A percentile compares a stretch with the other conserved stretches of the same genome.
Evolutionary conservation across 2,797 vertebrate genomes (phyloP).

Genomic region (Perodicticus potto): DNA sequence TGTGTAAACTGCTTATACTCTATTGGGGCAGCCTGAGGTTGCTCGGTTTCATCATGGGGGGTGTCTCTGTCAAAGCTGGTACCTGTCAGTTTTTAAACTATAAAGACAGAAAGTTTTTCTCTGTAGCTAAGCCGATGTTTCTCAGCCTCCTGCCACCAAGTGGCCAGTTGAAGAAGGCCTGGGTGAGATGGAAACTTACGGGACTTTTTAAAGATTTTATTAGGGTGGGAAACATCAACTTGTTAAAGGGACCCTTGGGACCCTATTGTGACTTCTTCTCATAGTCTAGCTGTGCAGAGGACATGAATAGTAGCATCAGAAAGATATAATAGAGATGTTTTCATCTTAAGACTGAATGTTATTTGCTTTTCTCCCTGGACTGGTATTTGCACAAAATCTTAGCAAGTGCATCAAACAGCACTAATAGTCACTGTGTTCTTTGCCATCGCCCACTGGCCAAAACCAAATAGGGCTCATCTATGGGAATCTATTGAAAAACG

Average conservation of each 20-base stretch:
- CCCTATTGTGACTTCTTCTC: neutral
- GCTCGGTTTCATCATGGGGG: neutral
- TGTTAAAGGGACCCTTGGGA: neutral
- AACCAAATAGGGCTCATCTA: neutral
- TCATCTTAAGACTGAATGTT: neutral
- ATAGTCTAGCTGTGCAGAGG: no score
- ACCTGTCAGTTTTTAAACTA: neutral
- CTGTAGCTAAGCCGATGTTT: neutral
- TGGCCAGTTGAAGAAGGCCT: neutral
- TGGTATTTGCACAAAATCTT: neutral
- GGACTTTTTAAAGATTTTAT: neutral
- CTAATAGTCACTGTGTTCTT: neutral
- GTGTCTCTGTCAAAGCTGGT: neutral
- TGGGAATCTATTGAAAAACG: neutral
- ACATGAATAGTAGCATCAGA: neutral
- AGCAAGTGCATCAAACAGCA: neutral
- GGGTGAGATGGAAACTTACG: neutral
- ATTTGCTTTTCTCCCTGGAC: neutral
- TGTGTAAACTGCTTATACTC: neutral
- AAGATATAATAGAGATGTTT: neutral
- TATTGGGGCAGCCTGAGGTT: neutral
- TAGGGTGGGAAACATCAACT: neutral
- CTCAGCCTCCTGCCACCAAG: neutral
- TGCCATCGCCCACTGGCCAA: neutral
- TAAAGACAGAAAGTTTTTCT: neutral